Conservation (phyloP, 37 sponge, comb jelly and placozoan genomes). For the Amphimedon queenslandica region DNA sequence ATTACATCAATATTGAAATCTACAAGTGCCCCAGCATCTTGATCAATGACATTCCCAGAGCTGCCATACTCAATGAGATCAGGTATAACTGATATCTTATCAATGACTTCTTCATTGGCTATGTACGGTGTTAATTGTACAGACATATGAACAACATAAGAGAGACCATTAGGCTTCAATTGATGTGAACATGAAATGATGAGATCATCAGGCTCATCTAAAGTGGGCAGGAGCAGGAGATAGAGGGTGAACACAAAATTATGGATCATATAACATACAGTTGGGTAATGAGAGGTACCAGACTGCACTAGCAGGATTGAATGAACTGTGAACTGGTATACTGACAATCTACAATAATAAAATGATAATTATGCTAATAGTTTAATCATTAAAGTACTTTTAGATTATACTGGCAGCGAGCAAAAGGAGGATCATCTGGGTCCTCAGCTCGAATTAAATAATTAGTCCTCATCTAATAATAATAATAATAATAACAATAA, state of each 20-base stretch:
- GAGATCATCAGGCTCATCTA: not conserved
- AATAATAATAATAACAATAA: not conserved
- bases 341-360: not conserved
- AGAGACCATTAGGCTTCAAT: not conserved
- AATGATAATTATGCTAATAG: not conserved
- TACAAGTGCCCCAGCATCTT: not conserved
- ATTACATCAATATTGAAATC: not conserved
- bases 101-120: not conserved
- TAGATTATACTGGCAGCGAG: not conserved
- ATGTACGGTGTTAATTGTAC: not conserved
- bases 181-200: not conserved
- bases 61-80: not conserved
- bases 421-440: not conserved
- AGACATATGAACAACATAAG: not conserved
- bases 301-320: not conserved
- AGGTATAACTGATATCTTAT: not conserved
- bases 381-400: not conserved
- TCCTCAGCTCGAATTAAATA: not conserved
- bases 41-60: not conserved
- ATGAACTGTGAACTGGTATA: not conserved
- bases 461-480: not conserved
- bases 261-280: not conserved
- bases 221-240: not conserved
- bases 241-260: not conserved
- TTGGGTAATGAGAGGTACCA: not conserved